phyloP scores from a whole-genome alignment of 1,140 invertebrate genomes.

The Neodiprion pinetum region DNA sequence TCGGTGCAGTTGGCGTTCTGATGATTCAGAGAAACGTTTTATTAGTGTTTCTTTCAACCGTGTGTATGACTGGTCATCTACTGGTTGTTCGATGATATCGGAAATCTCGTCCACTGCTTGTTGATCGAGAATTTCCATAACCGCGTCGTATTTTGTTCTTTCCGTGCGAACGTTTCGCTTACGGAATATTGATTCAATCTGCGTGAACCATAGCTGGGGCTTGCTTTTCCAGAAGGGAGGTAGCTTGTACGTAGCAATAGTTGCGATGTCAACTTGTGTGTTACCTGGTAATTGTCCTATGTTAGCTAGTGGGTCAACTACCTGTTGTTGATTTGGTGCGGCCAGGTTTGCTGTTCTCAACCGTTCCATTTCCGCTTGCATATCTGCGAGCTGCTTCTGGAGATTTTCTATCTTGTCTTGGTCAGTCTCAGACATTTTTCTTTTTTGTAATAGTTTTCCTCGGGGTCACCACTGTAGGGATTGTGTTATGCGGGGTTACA shows the following conservation, averaged over 20 bases:
- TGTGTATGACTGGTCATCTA: slow-evolving; percentile 21
- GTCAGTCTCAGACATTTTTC: too few relatives aligned
- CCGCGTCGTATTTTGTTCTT: slow-evolving; percentile 23
- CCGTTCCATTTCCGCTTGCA: too few relatives aligned
- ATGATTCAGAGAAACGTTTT: slow-evolving; percentile 29
- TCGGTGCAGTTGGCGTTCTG: slow-evolving; percentile 30
- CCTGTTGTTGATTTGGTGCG: too few relatives aligned
- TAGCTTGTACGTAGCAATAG: neutral
- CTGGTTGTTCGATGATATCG: slow-evolving; percentile 22
- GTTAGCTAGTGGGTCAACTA: too few relatives aligned
- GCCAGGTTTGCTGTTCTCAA: too few relatives aligned
- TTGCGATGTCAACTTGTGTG: too few relatives aligned
- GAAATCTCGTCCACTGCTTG: slow-evolving; percentile 21
- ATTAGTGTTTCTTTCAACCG: slow-evolving; percentile 24
- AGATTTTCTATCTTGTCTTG: too few relatives aligned
- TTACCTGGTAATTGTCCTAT: too few relatives aligned
- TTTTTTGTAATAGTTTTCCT: too few relatives aligned
- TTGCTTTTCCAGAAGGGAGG: slow-evolving; percentile 23
- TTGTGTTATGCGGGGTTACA: too few relatives aligned
- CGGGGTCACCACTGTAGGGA: too few relatives aligned
- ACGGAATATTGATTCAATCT: slow-evolving; percentile 24
- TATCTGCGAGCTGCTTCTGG: too few relatives aligned
- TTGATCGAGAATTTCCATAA: slow-evolving; percentile 23
- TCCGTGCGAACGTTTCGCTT: slow-evolving; percentile 13
- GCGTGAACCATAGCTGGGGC: slow-evolving; percentile 27